Evolutionary conservation across 2,113 vertebrate species (phyloP).

Genomic region (Poeciliopsis prolifica): DNA sequence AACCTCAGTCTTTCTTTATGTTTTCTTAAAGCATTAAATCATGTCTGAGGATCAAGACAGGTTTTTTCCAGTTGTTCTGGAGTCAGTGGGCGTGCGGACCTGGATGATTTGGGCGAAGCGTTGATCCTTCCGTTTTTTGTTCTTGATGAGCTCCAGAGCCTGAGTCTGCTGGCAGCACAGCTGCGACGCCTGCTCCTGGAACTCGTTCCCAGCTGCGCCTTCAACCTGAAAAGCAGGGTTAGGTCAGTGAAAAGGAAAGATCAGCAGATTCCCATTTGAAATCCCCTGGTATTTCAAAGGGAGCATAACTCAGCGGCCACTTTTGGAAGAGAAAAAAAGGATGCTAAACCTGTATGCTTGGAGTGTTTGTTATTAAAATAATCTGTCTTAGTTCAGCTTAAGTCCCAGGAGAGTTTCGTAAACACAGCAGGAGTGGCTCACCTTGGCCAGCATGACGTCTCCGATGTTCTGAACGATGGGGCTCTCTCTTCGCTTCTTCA

Average conservation of each 20-base stretch:
- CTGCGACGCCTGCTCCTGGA: constrained; percentile 87
- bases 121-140: constrained; percentile 91
- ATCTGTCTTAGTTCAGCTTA: not conserved
- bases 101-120: constrained; percentile 85
- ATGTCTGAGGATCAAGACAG: too few relatives aligned
- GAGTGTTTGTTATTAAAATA: not conserved
- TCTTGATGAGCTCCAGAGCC: constrained; percentile 91
- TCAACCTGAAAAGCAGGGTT: constrained; percentile 82
- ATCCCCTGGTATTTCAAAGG: not conserved
- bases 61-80: not conserved
- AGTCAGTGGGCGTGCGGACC: constrained; percentile 31
- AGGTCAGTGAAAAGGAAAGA: not conserved
- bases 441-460: constrained; percentile 89
- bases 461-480: constrained; percentile 88
- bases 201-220: constrained; percentile 85
- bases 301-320: not conserved
- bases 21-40: not conserved
- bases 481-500: constrained; percentile 88
- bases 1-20: not conserved
- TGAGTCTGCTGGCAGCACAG: constrained; percentile 91
- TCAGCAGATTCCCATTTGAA: too few relatives aligned
- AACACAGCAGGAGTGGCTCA: constrained; percentile 54
- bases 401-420: not conserved
- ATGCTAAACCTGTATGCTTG: not conserved
- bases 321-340: not conserved